phyloP scores from a whole-genome alignment of 2,888 invertebrate species.

The Heteromurus nitidus region DNA sequence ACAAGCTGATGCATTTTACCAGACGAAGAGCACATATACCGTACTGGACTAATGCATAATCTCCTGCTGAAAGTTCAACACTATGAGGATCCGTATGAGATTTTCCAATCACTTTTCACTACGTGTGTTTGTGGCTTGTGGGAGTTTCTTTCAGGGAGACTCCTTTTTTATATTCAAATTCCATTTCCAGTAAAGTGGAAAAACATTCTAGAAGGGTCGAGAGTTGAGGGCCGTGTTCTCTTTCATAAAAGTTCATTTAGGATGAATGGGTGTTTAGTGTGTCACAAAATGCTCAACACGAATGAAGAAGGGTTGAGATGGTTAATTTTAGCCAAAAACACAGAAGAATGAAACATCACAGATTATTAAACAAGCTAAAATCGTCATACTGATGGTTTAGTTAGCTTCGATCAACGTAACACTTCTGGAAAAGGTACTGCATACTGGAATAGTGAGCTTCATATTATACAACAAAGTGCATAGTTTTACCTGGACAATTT shows the following conservation, averaged over 20 bases:
- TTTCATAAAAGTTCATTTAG: not conserved
- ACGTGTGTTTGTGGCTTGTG: constrained; percentile 34
- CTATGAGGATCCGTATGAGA: not conserved
- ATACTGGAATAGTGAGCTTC: too few species aligned
- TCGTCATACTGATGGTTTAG: too few species aligned
- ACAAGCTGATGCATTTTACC: too few species aligned
- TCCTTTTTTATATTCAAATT: not conserved
- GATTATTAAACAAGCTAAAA: too few species aligned
- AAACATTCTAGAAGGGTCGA: not conserved
- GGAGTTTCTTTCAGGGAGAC: constrained; percentile 22
- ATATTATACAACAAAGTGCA: too few species aligned
- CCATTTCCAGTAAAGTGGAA: not conserved
- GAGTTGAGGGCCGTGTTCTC: not conserved
- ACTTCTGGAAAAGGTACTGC: too few species aligned
- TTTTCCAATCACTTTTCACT: constrained; percentile 32
- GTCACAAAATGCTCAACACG: not conserved
- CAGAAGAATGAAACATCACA: not conserved
- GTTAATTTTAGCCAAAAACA: not conserved
- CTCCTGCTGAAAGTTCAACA: not conserved
- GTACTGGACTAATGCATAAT: not conserved
- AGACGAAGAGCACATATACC: not conserved
- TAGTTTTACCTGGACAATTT: too few species aligned
- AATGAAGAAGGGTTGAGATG: not conserved
- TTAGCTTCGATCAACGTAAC: too few species aligned
- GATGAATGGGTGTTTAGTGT: not conserved